Base-by-base conservation (phyloP, 1,140 invertebrate genomes). In the Hylaeus volcanicus region DNA sequence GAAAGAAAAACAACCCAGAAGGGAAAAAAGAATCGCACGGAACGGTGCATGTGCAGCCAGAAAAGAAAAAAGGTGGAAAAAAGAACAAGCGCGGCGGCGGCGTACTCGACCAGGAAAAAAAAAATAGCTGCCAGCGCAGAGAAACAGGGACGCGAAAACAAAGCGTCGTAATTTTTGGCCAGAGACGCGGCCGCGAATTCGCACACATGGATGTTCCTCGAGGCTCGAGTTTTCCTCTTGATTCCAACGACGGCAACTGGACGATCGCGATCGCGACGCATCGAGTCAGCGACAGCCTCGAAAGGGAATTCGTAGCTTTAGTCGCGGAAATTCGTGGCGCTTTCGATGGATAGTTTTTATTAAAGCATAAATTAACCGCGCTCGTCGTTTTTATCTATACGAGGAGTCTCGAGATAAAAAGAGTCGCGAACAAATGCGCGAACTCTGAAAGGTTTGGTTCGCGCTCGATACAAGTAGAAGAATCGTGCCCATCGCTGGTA, bases 121-220 rank as follows among this genome's bases (percentile, higher is more conserved):
- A 14, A 39, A 55, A 75, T 26, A 41, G 45, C 53, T 39, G 55
- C 76, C 37, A 48, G 76, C 45, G 75, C 55, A 61, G 45, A 71
- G 43, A 68, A 70, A 71, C 66, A 71, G 75, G 74, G 45, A 43
- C 75, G 45, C 68, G 39, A 43, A 72, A 64, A 79, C 76, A 79
- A 79, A 79, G 76, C 76, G 60, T 72, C 76, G 76, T 79, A 79
- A 79, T 79, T 79, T 79, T 81, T 70, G 39, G 60, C 15, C 53
- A 71, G 77, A 43, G 73, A 61, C 74, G 3, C 51, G 45, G 26
- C 26, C 26, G 26, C 58, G 58, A 45, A 68, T n/a, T 26, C 45
- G 64, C n/a, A 9, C 65, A 56, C 37, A n/a, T 39, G 1, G 5
- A 11, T 45, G 55, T 3, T 75, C 63, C 3, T 45, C 12, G 48